Evolutionary conservation across 2,888 invertebrate species (phyloP).

Genomic region (Pseudococcus viburni): DNA sequence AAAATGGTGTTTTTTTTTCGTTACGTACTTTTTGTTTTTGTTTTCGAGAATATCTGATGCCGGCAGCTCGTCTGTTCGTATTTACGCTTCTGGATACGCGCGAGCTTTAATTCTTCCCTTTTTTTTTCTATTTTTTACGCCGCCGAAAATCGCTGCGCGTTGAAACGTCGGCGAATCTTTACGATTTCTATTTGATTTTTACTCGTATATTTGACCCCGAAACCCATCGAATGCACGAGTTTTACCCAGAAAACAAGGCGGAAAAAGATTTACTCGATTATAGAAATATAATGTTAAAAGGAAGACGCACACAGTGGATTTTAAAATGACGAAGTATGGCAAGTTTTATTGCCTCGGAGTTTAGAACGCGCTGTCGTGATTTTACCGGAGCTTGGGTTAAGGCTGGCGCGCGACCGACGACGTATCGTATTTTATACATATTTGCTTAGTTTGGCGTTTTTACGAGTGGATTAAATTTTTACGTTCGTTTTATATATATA

Average conservation of each 20-base stretch:
- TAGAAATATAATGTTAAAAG: background rate
- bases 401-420: background rate
- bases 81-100: background rate
- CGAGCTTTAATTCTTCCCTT: background rate
- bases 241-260: background rate
- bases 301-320: background rate
- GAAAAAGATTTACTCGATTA: slow-evolving; percentile 19
- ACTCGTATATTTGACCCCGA: background rate
- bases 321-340: slow-evolving; percentile 16
- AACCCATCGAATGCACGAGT: background rate
- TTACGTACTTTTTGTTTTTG: slow-evolving; percentile 24
- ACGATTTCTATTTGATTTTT: background rate
- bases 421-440: slow-evolving; percentile 39
- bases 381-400: background rate
- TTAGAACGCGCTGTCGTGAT: background rate
- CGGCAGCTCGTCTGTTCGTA: slow-evolving; percentile 14
- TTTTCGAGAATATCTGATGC: slow-evolving; percentile 5
- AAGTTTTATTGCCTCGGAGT: background rate
- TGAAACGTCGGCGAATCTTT: background rate
- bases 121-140: background rate
- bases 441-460: slow-evolving; percentile 49
- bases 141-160: background rate
- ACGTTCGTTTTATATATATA: slow-evolving; percentile 31
- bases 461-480: slow-evolving; percentile 55
- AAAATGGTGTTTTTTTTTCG: slow-evolving; percentile 22